A percentile compares a stretch with the other conserved stretches of the same genome.
Evolutionary conservation across 1,140 invertebrate species (phyloP).

Genomic region (Adelges cooleyi): DNA sequence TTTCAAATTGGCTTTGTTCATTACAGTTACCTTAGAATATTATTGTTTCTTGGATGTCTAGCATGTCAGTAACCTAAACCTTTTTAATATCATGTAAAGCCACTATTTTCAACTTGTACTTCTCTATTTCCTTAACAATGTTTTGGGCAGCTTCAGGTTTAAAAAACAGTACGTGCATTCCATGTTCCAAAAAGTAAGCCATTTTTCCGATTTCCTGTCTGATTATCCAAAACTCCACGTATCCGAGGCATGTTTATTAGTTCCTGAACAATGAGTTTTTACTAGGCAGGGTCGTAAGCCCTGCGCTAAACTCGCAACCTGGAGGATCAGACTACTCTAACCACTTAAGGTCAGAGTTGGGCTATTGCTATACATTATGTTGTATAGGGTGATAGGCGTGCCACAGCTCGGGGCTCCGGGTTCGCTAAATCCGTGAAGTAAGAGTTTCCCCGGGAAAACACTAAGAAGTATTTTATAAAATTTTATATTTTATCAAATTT

Average conservation of each 20-base stretch:
- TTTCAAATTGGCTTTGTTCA: neutral
- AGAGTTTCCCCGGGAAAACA: too few relatives aligned
- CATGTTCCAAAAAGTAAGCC: neutral
- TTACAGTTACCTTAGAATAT: neutral
- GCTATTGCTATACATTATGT: too few relatives aligned
- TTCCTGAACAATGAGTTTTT: conserved; percentile 22
- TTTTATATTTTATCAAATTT: too few relatives aligned
- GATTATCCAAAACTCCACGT: neutral
- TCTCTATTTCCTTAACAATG: neutral
- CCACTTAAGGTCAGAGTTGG: too few relatives aligned
- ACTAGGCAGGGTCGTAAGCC: conserved; percentile 18
- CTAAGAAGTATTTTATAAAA: too few relatives aligned
- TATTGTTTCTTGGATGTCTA: neutral
- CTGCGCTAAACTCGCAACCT: conserved; percentile 28
- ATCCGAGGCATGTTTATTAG: neutral
- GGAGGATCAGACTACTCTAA: conserved; percentile 7
- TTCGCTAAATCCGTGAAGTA: too few relatives aligned
- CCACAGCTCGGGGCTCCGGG: too few relatives aligned
- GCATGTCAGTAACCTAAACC: too few relatives aligned
- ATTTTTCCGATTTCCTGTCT: neutral
- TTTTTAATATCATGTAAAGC: too few relatives aligned
- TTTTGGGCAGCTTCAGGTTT: neutral
- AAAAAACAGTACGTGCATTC: neutral
- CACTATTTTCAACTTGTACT: neutral
- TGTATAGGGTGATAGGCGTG: too few relatives aligned